Percentiles rank a stretch among this genome's conserved stretches.
Conservation (phyloP, 2,113 vertebrate genomes). For the Antechinus flavipes region DNA sequence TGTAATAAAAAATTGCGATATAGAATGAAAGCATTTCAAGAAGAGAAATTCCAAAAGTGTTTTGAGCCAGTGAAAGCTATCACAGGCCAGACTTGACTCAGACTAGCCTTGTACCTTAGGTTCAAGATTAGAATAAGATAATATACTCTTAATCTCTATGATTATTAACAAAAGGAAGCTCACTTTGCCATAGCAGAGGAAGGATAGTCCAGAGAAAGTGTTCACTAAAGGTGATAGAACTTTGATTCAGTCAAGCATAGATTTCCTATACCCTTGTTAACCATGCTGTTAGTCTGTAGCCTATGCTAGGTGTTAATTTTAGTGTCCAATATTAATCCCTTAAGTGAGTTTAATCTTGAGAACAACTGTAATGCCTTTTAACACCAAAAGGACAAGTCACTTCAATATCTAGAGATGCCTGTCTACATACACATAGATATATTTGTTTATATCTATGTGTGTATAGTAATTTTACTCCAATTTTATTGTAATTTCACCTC, state of each 20-base stretch:
- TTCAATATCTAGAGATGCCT: background rate
- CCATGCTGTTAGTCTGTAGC: background rate
- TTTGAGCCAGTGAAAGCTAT: background rate
- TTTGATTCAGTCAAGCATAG: background rate
- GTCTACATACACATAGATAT: background rate
- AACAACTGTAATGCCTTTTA: background rate
- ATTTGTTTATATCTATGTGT: background rate
- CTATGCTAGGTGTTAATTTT: background rate
- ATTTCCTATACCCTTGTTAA: background rate
- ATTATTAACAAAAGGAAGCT: background rate
- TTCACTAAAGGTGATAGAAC: background rate
- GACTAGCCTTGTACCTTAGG: background rate
- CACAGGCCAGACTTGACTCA: background rate
- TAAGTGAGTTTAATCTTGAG: background rate
- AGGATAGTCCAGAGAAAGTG: background rate
- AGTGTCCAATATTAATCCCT: background rate
- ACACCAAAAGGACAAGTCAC: background rate
- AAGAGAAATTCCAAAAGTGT: background rate
- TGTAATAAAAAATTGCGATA: background rate
- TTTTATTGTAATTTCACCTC: background rate
- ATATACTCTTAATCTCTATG: background rate
- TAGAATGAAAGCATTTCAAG: background rate
- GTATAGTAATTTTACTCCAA: background rate
- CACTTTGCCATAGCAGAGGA: background rate
- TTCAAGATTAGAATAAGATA: background rate